Evolutionary conservation across 2,888 invertebrate genomes (phyloP).

Genomic region (Phaonia tiefii): DNA sequence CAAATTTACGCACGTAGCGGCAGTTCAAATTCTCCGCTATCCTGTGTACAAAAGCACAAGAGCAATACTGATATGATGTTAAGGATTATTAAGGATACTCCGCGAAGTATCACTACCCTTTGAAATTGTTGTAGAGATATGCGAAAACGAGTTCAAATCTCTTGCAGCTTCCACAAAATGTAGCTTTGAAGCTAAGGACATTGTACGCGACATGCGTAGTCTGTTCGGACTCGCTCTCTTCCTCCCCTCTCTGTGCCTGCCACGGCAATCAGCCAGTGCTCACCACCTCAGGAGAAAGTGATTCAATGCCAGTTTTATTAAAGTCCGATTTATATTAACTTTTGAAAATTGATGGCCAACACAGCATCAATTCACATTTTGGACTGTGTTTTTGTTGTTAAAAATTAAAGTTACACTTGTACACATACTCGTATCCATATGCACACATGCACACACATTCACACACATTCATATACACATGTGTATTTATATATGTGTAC

Average conservation of each 20-base stretch:
- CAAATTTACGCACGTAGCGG: neutral
- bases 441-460: neutral
- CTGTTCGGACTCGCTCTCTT: neutral
- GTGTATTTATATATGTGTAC: too few species aligned
- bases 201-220: slow-evolving; percentile 40
- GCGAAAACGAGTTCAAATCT: slow-evolving; percentile 27
- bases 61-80: slow-evolving; percentile 73
- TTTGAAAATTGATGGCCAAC: neutral
- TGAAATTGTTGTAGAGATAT: slow-evolving; percentile 51
- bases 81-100: slow-evolving; percentile 43
- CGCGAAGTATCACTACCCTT: slow-evolving; percentile 34
- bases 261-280: neutral
- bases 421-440: neutral
- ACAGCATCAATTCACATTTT: neutral
- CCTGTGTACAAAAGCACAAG: slow-evolving; percentile 77
- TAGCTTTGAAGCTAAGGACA: slow-evolving; percentile 61
- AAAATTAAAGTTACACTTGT: neutral
- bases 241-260: neutral
- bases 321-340: neutral
- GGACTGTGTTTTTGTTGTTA: slow-evolving; percentile 12
- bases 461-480: neutral
- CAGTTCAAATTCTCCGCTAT: slow-evolving; percentile 71
- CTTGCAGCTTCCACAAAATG: slow-evolving; percentile 32
- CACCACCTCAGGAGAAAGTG: neutral
- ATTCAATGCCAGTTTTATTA: neutral